phyloP scores from a whole-genome alignment of 2,797 vertebrate species.

The Epinephelus coioides region DNA sequence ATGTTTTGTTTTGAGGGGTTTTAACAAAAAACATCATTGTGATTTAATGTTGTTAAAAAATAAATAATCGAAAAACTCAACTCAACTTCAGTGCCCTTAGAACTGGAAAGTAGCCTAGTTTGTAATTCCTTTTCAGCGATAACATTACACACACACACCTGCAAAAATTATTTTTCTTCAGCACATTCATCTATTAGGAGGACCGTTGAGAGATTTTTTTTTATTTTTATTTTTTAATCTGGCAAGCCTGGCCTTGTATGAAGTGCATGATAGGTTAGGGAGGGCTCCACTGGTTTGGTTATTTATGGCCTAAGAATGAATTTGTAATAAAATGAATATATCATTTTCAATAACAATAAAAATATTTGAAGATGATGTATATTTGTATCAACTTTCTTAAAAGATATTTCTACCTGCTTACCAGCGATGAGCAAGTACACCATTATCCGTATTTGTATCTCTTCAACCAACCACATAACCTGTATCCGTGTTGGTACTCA shows the following conservation, averaged over 20 bases:
- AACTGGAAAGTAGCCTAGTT: neutral
- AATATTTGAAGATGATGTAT: neutral
- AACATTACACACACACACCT: neutral
- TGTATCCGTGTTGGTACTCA: no score
- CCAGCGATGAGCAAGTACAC: no score
- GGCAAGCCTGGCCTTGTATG: neutral
- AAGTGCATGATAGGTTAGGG: neutral
- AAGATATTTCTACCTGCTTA: no score
- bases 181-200: neutral
- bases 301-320: neutral
- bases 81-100: neutral
- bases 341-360: neutral
- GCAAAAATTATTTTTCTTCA: neutral
- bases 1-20: neutral
- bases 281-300: neutral
- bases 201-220: neutral
- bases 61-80: neutral
- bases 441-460: no score
- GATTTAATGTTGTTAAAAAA: neutral
- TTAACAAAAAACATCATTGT: neutral
- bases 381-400: no score
- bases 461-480: no score
- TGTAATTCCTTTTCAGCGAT: neutral
- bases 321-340: neutral
- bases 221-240: neutral